phyloP scores from a whole-genome alignment of 2,888 invertebrate species.

The Cotesia congregata region DNA sequence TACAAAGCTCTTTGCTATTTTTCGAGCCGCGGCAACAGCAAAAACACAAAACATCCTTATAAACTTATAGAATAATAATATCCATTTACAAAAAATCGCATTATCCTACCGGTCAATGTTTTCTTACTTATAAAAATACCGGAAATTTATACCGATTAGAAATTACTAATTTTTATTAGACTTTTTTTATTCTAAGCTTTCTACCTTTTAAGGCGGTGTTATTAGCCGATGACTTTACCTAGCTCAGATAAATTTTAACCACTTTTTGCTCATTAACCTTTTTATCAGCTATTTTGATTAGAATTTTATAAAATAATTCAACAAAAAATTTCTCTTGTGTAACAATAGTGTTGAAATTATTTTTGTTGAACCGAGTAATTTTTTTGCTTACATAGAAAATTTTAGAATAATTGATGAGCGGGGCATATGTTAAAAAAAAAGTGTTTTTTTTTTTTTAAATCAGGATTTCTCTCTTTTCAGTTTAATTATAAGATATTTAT shows the following conservation, averaged over 20 bases:
- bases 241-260: background rate
- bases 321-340: too few relatives aligned
- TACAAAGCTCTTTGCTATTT: background rate
- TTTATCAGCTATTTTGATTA: background rate
- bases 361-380: too few relatives aligned
- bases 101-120: conserved; percentile 9
- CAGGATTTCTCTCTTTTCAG: too few relatives aligned
- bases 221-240: background rate
- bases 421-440: too few relatives aligned
- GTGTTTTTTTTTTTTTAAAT: too few relatives aligned
- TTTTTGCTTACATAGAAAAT: too few relatives aligned
- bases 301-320: too few relatives aligned
- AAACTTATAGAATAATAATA: conserved; percentile 29
- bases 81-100: conserved; percentile 27
- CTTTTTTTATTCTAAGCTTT: background rate
- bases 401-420: too few relatives aligned
- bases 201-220: too few relatives aligned
- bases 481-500: too few relatives aligned
- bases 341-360: too few relatives aligned
- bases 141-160: background rate
- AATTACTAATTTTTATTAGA: background rate
- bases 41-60: conserved; percentile 49
- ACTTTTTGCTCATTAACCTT: background rate
- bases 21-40: conserved; percentile 28
- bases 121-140: background rate